Conservation (phyloP, 2,797 vertebrate species). For the Todus mexicanus region DNA sequence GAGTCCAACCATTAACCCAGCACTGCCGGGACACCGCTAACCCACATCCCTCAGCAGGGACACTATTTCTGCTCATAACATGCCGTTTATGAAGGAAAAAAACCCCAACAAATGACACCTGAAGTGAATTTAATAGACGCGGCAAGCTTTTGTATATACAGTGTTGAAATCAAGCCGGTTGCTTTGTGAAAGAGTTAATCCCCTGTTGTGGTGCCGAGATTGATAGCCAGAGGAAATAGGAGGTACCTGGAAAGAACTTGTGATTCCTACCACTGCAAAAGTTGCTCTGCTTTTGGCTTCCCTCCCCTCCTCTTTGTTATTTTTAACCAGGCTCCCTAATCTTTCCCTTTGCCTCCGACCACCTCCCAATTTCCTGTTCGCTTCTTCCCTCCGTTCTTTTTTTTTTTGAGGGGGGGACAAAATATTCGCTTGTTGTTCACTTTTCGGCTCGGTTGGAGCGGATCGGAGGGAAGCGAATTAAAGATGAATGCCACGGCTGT, state of each 20-base stretch:
- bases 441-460: neutral
- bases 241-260: conserved; percentile 50
- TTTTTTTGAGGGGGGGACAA: neutral
- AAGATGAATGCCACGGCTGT: conserved; percentile 33
- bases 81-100: neutral
- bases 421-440: neutral
- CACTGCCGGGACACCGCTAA: neutral
- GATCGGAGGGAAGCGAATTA: neutral
- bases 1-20: neutral
- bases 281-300: neutral
- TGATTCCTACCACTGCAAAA: neutral
- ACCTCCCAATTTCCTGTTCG: conserved; percentile 38
- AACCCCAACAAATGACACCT: no score
- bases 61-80: neutral
- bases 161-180: neutral
- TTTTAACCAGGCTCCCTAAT: conserved; percentile 17
- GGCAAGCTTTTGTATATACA: neutral
- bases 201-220: neutral
- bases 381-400: neutral
- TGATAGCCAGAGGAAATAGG: conserved; percentile 63
- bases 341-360: conserved; percentile 21
- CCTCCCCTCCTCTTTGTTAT: neutral
- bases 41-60: neutral
- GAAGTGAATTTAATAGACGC: neutral
- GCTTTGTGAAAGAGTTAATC: conserved; percentile 37